Evolutionary conservation across 1,140 invertebrate species (phyloP), one percentile per base, ranked within the genome.

Genomic region (Cotesia typhae): DNA sequence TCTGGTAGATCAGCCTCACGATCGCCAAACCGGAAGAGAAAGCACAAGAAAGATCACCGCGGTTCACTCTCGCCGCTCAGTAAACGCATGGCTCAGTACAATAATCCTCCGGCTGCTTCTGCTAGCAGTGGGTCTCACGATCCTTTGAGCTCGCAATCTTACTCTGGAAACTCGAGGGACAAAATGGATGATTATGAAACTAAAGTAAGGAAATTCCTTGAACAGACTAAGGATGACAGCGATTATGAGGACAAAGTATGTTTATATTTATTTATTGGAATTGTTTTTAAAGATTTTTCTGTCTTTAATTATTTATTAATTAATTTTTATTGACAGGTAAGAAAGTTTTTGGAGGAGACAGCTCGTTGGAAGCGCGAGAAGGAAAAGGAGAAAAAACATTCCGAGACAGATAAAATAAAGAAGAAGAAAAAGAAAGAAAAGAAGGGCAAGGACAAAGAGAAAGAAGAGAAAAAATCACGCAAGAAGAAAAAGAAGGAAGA

Each of bases 341-440:
- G 93, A 2, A 94, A 93, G 80, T 94, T 95, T 79, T 85, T 95
- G 57, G 93, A 93, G 75, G 93, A 95, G 77, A 93, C 92, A 6
- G 91, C 90, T 51, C 91, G 92, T 78, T 94, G 93, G 88, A 94
- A 94, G 77, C 81, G 82, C n/a, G 84, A 87, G 63, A 85, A 85
- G 57, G 87, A 89, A 68, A 91, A 92, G 76, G 91, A 92, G 75
- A 92, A 92, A 77, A 91, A 92, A 76, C 90, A 91, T 74, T 89
- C 88, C 75, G 88, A 87, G 14, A 85, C 87, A 28, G 91, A 92
- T 51, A 91, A 92, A 74, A 89, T 92, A 73, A 93, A 93, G 80
- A 92, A 92, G 70, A 89, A 89, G 78, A 92, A 93, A 81, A 91
- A 92, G 74, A 92, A 93, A 73, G 91, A 91, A 76, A 91, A 92